These are phyloP conservation scores for Recurvirostra avosetta DNA, from an alignment of 2,113 vertebrate genomes.

Conservation along the genomic window DNA sequence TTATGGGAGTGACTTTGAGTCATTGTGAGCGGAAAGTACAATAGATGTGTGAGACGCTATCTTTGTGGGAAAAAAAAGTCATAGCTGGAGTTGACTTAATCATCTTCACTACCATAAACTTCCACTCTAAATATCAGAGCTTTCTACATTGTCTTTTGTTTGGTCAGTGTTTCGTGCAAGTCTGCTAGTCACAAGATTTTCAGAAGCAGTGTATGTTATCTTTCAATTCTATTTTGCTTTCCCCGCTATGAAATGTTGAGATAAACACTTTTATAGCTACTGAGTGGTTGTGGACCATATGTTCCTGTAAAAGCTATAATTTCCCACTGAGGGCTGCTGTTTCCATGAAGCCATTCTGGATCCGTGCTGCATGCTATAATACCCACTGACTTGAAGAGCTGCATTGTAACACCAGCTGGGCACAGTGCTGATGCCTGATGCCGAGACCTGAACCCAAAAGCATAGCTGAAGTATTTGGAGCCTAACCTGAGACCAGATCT, in stretches of 20 bases:
- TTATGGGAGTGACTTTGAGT: background rate
- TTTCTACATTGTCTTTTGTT: background rate
- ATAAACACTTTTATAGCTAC: constrained; percentile 3
- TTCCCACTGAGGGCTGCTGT: background rate
- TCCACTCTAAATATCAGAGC: background rate
- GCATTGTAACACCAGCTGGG: background rate
- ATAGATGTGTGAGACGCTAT: background rate
- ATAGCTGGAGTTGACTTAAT: background rate
- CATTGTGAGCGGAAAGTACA: background rate
- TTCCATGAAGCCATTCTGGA: background rate
- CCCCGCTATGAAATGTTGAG: background rate
- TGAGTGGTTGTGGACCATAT: background rate
- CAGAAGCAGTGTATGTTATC: background rate
- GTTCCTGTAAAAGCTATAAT: background rate
- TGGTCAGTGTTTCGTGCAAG: background rate
- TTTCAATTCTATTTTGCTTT: background rate
- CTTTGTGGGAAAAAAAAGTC: background rate
- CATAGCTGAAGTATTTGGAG: background rate
- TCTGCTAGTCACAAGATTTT: background rate
- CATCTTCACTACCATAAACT: background rate
- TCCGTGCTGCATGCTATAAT: background rate
- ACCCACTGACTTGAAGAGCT: background rate
- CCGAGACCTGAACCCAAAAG: background rate
- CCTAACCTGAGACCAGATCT: background rate
- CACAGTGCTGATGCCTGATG: background rate